These are phyloP conservation scores for Lophotriccus pileatus DNA, from an alignment of 2,797 vertebrate species.

Conservation along the genomic window DNA sequence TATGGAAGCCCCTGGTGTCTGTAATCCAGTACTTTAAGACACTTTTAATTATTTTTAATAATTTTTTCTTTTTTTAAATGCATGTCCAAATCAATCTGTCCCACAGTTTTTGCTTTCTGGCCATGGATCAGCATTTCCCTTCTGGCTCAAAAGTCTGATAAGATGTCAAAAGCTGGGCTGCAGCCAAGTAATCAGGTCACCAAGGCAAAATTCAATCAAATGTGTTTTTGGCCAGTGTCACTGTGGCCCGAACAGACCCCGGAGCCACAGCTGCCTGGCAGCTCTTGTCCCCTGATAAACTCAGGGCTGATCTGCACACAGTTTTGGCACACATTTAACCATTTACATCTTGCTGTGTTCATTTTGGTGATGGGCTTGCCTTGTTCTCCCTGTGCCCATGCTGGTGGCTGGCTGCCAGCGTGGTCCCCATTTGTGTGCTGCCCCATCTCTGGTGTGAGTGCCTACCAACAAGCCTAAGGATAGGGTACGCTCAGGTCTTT, in stretches of 20 bases:
- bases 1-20: not conserved
- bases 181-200: slow-evolving; percentile 9
- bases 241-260: rapidly evolving
- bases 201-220: not conserved
- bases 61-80: not conserved
- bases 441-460: not conserved
- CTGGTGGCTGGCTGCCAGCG: not conserved
- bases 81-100: not conserved
- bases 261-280: not conserved
- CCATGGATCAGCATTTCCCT: not conserved
- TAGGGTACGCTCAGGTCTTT: not conserved
- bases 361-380: not conserved
- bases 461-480: too few species aligned
- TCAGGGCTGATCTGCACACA: not conserved
- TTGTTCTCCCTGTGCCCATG: not conserved
- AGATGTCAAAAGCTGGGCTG: not conserved
- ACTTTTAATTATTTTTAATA: not conserved
- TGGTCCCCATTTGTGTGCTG: rapidly evolving
- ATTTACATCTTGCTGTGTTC: not conserved
- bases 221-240: not conserved
- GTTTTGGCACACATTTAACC: not conserved
- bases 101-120: not conserved
- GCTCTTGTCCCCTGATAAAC: not conserved
- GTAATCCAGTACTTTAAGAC: not conserved
- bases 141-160: not conserved